Evolutionary conservation across 2,113 vertebrate genomes (phyloP), one percentile per base, ranked within the genome.

Genomic region (Catharus minimus): DNA sequence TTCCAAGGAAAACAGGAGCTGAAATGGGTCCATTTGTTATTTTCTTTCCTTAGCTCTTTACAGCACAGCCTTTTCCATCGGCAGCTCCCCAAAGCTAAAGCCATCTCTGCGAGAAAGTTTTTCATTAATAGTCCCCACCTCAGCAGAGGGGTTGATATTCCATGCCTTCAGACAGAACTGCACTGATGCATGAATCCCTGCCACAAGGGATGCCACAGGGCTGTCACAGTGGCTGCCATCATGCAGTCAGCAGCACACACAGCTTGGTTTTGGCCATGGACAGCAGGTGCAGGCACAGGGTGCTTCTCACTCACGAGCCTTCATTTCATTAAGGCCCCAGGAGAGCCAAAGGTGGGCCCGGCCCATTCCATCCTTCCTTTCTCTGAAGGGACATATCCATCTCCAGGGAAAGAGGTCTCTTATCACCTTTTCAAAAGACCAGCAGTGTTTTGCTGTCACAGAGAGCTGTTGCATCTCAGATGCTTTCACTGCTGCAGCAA

Each of bases 201-300:
- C 33, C 33, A 36, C 33, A 36, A 36, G 33, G 8, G 33, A 12
- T 3, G 2, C 65, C 39, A 65, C 26, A n/a, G 43, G n/a, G 41
- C 27, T 60, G 53, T 15, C n/a, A 38, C 38, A 32, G 52, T 18
- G 52, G 15, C 44, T 57, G 47, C 0, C 1, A 9, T 64, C 53
- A 10, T 4, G 28, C 43, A 49, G 27, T 12, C 30, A 60, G 60
- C 3, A 2, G 43, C 47, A 71, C 21, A 2, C 2, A 43, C 2
- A 7, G 11, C 55, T 57, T 28, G 5, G 0, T 46, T 71, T 64
- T 50, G 39, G 26, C 28, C 57, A 33, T 18, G 16, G 7, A 17
- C 38, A 23, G n/a, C 0, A 0, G 7, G 9, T 26, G 50, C 1
- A 7, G 36, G 14, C 44, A 76, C 15, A n/a, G 23, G 6, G 7